phyloP scores from a whole-genome alignment of 1,140 invertebrate species.

The Monomorium pharaonis region DNA sequence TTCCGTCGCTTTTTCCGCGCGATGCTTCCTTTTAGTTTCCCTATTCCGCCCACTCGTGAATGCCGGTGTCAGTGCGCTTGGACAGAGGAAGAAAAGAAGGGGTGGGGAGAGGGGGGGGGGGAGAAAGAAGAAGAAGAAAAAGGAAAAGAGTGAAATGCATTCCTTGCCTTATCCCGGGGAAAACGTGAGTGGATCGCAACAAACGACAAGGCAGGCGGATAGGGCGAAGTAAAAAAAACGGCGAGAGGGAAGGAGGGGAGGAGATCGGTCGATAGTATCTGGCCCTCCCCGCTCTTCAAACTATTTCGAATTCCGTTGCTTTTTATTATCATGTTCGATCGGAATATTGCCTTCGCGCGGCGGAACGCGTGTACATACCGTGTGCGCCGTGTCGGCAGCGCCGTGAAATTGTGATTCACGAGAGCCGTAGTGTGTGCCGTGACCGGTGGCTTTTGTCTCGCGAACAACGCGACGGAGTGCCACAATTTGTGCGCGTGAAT shows the following conservation, averaged over 20 bases:
- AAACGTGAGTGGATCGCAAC: slow-evolving; percentile 49
- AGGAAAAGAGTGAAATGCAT: slow-evolving; percentile 66
- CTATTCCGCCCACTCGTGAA: slow-evolving; percentile 37
- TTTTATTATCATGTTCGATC: slow-evolving; percentile 55
- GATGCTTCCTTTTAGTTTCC: slow-evolving; percentile 13
- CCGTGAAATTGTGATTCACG: slow-evolving; percentile 43
- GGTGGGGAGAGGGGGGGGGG: not conserved
- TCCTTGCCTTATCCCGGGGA: slow-evolving; percentile 48
- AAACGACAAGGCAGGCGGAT: slow-evolving; percentile 19
- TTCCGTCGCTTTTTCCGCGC: slow-evolving; percentile 41
- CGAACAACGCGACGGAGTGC: slow-evolving; percentile 17
- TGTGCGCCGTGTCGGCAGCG: not conserved
- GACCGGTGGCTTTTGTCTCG: slow-evolving; percentile 34
- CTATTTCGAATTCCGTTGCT: slow-evolving; percentile 45
- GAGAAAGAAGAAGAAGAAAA: not conserved
- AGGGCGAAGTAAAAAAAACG: slow-evolving; percentile 26
- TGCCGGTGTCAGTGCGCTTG: slow-evolving; percentile 34
- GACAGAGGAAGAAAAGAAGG: slow-evolving; percentile 7
- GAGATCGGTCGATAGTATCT: slow-evolving; percentile 57
- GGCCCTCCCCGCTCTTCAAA: not conserved
- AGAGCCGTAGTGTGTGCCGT: not conserved
- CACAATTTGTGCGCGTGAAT: slow-evolving; percentile 24
- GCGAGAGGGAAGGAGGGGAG: not conserved
- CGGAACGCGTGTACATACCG: slow-evolving; percentile 17
- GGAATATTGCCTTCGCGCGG: slow-evolving; percentile 47